Base-by-base conservation (phyloP, 2,797 vertebrate species). In the Huso huso region DNA sequence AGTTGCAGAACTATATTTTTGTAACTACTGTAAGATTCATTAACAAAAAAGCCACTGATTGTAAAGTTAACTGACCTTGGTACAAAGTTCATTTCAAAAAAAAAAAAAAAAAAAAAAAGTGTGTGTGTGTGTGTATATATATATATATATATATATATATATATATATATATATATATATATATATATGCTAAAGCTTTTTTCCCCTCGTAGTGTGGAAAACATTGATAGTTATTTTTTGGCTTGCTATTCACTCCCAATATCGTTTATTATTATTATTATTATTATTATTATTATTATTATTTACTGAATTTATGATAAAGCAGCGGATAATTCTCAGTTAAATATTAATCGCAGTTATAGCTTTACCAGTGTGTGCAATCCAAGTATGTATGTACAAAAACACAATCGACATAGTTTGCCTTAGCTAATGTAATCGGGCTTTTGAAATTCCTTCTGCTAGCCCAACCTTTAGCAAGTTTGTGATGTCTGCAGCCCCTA, bases 401-500 rank as follows among this genome's bases (percentile, higher is more conserved):
- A 23, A 61, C 71, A 65, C 67, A 48, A 55, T 75, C 77, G 81
- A 81, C 79, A 69, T 80, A 78, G 74, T 86, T 82, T 84, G 81
- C 84, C 79, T 79, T 93, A 89, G 91, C 88, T 90, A 87, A 83
- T 82, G 84, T 89, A 82, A 87, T 86, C 88, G 83, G 88, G 89
- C 77, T 85, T 88, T 88, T 78, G 72, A 83, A 87, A 76, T 84
- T 82, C 84, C 66, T 51, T 80, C 89, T 88, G 84, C 84, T 84
- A 86, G 86, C 82, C 88, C 80, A 79, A 83, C 82, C 82, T 79
- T 79, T 76, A 86, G 86, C 82, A 68, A 86, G 81, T 82, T 79
- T 76, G 77, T 84, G 77, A 78, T 82, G 76, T 82, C 80, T 88
- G 81, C 83, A 81, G 89, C 83, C 10, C 80, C 74, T 82, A 81